Evolutionary conservation across 2,797 vertebrate genomes (phyloP), one percentile per base, ranked within the genome.

Genomic region (Rhinatrema bivittatum): DNA sequence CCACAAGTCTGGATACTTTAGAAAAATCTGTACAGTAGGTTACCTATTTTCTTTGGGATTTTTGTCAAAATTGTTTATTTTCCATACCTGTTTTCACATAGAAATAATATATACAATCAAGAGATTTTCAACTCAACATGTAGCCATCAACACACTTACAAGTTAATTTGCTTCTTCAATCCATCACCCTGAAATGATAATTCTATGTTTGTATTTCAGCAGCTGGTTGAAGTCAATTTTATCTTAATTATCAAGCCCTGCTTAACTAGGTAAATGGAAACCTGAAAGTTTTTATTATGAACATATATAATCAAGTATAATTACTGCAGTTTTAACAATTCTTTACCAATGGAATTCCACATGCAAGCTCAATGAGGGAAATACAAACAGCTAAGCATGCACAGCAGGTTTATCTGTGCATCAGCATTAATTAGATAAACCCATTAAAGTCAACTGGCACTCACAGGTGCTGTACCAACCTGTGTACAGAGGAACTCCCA

Each of bases 181-280:
- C 39, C 29, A 37, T 50, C 46, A 50, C 42, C 20, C n/a, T 27
- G 39, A 50, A 50, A 39, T 32, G 34, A 42, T 50, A 22, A 36
- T 10, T 46, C 29, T 17, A n/a, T n/a, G n/a, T n/a, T n/a, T n/a
- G n/a, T n/a, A n/a, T 27, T 32, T 21, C 30, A 49, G 33, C 47
- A 50, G 33, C 47, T 50, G 39, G 32, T 24, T 36, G 27, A 32
- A 36, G 39, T 42, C 49, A 36, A 41, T 42, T 36, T 32, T 41
- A 41, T 49, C 36, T 34, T 39, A 42, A 42, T 49, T n/a, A n/a
- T n/a, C n/a, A n/a, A n/a, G n/a, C n/a, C n/a, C 29, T 47, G 43
- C 20, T 29, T 39, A 50, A 34, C 33, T 39, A 50, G 47, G 47
- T 50, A 50, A 50, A 50, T 50, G 42, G 50, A 50, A 42, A 47